A percentile compares a stretch with the other conserved stretches of the same genome.
These are phyloP conservation scores for Hydrotaea diabolus DNA, from an alignment of 2,888 invertebrate species.

Conservation along the genomic window DNA sequence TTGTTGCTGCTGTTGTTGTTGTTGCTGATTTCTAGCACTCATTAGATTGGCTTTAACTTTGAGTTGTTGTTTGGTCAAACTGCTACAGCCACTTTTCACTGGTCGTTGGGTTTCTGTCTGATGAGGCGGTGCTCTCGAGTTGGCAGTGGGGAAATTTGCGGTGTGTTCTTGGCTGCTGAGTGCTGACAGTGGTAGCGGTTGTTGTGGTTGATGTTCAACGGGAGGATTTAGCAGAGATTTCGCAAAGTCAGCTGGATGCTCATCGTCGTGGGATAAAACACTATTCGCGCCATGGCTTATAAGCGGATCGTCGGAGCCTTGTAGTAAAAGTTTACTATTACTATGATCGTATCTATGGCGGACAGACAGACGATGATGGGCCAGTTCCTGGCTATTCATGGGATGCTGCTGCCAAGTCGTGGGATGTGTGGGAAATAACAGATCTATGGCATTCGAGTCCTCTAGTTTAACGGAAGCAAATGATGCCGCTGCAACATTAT, in stretches of 20 bases:
- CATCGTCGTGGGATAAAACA: slow-evolving; percentile 76
- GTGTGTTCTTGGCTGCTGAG: slow-evolving; percentile 30
- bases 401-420: slow-evolving; percentile 69
- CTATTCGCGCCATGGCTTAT: slow-evolving; percentile 79
- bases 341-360: slow-evolving; percentile 64
- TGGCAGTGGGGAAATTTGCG: not conserved
- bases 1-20: slow-evolving; percentile 48
- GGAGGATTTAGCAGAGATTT: slow-evolving; percentile 69
- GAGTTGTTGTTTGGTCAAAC: slow-evolving; percentile 76
- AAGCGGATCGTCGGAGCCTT: slow-evolving; percentile 80
- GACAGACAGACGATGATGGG: slow-evolving; percentile 57
- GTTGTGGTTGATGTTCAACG: slow-evolving; percentile 28
- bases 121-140: not conserved
- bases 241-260: slow-evolving; percentile 75
- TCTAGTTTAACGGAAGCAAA: slow-evolving; percentile 72
- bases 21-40: slow-evolving; percentile 69
- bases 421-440: slow-evolving; percentile 67
- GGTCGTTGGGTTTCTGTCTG: slow-evolving; percentile 2
- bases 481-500: slow-evolving; percentile 6
- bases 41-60: slow-evolving; percentile 76
- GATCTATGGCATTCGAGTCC: slow-evolving; percentile 58
- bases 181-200: not conserved
- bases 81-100: slow-evolving; percentile 72
- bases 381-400: slow-evolving; percentile 70
- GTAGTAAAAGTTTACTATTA: slow-evolving; percentile 75